phyloP scores from a whole-genome alignment of 2,888 invertebrate genomes.

The Pyrochroa serraticornis region DNA sequence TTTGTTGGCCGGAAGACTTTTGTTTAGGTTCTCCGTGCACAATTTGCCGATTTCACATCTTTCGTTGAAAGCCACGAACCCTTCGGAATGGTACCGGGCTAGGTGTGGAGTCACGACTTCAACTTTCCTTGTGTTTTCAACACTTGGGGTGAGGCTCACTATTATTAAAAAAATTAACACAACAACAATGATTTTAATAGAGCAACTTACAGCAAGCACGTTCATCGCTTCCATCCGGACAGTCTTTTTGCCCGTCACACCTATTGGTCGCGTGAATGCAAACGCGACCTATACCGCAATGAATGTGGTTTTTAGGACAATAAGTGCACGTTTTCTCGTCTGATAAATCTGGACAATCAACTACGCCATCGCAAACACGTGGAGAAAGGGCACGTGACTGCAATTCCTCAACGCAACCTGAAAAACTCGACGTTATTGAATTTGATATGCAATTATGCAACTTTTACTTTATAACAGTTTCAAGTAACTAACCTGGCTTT shows the following conservation, averaged over 20 bases:
- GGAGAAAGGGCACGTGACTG: constrained; percentile 76
- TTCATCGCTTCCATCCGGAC: constrained; percentile 87
- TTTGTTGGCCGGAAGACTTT: constrained; percentile 59
- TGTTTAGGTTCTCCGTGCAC: constrained; percentile 79
- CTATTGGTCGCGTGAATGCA: constrained; percentile 75
- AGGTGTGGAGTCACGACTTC: constrained; percentile 73
- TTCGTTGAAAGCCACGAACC: constrained; percentile 86
- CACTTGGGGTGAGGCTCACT: constrained; percentile 79
- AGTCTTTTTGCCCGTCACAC: constrained; percentile 84
- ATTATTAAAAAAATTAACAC: background rate
- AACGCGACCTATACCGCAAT: constrained; percentile 78
- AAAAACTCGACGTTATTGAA: constrained; percentile 13
- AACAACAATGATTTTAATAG: background rate
- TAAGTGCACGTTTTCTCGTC: constrained; percentile 84
- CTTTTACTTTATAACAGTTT: background rate
- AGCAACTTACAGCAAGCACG: constrained; percentile 78
- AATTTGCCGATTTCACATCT: constrained; percentile 80
- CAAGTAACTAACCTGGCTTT: constrained; percentile 68
- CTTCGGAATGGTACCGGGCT: constrained; percentile 72
- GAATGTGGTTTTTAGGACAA: constrained; percentile 73
- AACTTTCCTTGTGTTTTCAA: constrained; percentile 68
- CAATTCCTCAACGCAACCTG: constrained; percentile 77
- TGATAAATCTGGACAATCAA: constrained; percentile 83
- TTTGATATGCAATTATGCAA: constrained; percentile 1
- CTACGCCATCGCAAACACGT: constrained; percentile 83